phyloP scores from a whole-genome alignment of 2,113 vertebrate genomes.

The Halichoeres trimaculatus region DNA sequence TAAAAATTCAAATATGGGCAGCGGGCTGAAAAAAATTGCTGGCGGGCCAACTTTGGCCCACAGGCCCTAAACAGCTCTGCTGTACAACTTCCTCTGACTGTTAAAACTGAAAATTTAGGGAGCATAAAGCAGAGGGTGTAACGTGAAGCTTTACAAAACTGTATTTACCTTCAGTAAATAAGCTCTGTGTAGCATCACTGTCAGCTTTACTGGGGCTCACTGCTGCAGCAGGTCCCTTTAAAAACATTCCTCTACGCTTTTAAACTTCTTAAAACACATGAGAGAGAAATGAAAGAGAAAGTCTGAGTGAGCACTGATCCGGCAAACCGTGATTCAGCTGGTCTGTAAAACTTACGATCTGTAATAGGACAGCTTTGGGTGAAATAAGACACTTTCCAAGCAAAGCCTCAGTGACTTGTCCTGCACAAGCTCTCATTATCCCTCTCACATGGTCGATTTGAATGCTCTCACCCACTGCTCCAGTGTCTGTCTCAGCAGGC shows the following conservation, averaged over 20 bases:
- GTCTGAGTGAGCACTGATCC: background rate
- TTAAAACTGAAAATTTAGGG: no score
- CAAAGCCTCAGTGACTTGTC: background rate
- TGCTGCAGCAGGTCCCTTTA: background rate
- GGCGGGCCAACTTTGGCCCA: no score
- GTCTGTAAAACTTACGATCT: background rate
- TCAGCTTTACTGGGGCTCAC: background rate
- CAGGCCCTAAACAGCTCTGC: no score
- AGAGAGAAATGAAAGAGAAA: background rate
- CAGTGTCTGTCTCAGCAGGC: slow-evolving; percentile 9
- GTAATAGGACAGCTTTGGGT: background rate
- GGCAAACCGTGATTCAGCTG: background rate
- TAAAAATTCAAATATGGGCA: no score
- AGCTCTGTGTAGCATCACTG: no score
- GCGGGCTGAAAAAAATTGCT: no score
- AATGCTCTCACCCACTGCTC: background rate
- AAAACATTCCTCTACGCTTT: no score
- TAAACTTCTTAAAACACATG: background rate
- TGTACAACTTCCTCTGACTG: no score
- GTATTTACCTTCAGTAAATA: no score
- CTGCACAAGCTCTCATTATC: background rate
- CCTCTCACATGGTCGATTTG: slow-evolving; percentile 5
- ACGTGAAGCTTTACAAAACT: no score
- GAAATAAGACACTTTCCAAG: background rate
- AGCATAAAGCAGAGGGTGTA: no score